Percentiles rank a stretch among this genome's conserved stretches.
These are phyloP conservation scores for Mesembrinibis cayennensis DNA, from an alignment of 2,113 vertebrate genomes.

Conservation along the genomic window DNA sequence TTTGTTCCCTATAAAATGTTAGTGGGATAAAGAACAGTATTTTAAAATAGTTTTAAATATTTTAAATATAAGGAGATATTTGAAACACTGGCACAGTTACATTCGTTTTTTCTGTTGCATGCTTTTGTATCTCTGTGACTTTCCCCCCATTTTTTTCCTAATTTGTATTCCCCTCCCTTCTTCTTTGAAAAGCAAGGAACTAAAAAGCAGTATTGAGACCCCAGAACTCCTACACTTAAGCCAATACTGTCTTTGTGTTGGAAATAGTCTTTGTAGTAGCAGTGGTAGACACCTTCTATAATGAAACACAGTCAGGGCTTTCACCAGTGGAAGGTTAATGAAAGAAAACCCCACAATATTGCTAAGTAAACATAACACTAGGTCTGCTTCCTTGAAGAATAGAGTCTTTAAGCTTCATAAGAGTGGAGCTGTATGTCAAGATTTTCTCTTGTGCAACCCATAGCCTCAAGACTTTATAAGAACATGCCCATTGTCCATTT, in stretches of 20 bases:
- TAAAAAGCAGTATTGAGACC: neutral
- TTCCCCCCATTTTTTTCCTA: neutral
- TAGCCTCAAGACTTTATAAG: neutral
- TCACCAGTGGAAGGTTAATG: neutral
- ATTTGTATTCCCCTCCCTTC: neutral
- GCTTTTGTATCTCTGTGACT: neutral
- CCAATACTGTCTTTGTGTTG: neutral
- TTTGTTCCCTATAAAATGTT: neutral
- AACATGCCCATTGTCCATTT: neutral
- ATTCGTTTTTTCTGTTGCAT: neutral
- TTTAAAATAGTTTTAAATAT: neutral
- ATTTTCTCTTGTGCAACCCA: neutral
- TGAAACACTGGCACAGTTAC: neutral
- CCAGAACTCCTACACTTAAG: neutral
- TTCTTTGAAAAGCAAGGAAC: neutral
- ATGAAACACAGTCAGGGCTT: neutral
- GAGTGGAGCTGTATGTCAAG: neutral
- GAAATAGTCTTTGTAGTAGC: neutral
- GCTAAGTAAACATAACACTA: neutral
- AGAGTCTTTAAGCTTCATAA: neutral
- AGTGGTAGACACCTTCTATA: neutral
- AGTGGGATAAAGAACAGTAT: neutral
- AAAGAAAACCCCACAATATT: neutral
- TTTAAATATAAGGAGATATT: neutral
- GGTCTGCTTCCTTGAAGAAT: neutral